These are phyloP conservation scores for Ammodytes marinus DNA, from an alignment of 2,113 vertebrate genomes.

Conservation along the genomic window DNA sequence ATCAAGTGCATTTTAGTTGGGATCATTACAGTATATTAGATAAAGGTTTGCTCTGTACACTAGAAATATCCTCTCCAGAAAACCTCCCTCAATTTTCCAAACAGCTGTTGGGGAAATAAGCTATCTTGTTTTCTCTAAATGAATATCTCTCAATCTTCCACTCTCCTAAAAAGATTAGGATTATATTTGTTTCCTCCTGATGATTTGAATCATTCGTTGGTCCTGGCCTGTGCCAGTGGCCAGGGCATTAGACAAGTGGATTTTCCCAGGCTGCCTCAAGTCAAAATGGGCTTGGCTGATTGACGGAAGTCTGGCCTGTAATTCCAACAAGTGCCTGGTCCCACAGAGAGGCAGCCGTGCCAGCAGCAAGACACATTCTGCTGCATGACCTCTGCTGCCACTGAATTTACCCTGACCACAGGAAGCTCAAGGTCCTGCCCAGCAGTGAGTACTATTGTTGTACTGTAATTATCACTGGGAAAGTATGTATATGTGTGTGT, in stretches of 20 bases:
- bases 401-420: slow-evolving; percentile 69
- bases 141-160: slow-evolving; percentile 48
- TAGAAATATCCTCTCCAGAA: neutral
- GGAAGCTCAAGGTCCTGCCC: slow-evolving; percentile 63
- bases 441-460: slow-evolving; percentile 55
- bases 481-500: slow-evolving; percentile 27
- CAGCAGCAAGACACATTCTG: slow-evolving; percentile 43
- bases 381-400: slow-evolving; percentile 52
- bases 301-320: slow-evolving; percentile 22
- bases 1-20: slow-evolving; percentile 6
- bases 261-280: slow-evolving; percentile 46
- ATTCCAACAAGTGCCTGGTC: slow-evolving; percentile 38
- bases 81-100: neutral
- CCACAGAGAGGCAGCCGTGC: slow-evolving; percentile 44
- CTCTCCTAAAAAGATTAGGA: slow-evolving; percentile 44
- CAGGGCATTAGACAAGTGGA: slow-evolving; percentile 24
- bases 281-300: slow-evolving; percentile 25
- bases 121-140: slow-evolving; percentile 46
- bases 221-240: slow-evolving; percentile 29
- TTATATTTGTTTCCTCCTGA: slow-evolving; percentile 14
- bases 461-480: slow-evolving; percentile 67
- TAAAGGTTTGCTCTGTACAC: neutral
- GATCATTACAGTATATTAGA: slow-evolving; percentile 1
- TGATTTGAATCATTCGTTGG: slow-evolving; percentile 39
- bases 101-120: slow-evolving; percentile 49